These are phyloP conservation scores for Callopanchax toddi DNA, from an alignment of 2,113 vertebrate species.

Conservation along the genomic window DNA sequence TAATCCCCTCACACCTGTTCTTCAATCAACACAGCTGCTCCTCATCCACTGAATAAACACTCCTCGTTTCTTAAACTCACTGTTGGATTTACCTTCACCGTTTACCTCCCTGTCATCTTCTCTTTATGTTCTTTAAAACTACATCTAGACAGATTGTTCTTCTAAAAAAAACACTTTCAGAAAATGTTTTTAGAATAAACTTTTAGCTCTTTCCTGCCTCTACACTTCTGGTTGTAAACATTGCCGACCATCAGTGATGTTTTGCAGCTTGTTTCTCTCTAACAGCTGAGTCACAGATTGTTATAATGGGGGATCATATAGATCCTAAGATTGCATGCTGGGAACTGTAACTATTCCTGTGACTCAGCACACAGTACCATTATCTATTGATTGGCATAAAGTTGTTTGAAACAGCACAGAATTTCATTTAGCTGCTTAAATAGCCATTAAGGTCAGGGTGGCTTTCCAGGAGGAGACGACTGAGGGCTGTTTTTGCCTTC, in stretches of 20 bases:
- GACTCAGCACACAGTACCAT: slow-evolving; percentile 60
- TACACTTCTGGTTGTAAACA: neutral
- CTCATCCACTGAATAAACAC: too few relatives aligned
- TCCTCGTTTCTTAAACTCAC: too few relatives aligned
- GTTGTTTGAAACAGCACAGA: slow-evolving; percentile 56
- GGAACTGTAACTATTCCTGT: slow-evolving; percentile 40
- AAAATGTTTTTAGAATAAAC: too few relatives aligned
- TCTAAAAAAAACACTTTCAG: too few relatives aligned
- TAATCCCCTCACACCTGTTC: too few relatives aligned
- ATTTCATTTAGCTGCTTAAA: slow-evolving; percentile 61
- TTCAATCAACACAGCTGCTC: too few relatives aligned
- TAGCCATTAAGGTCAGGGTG: slow-evolving; percentile 52
- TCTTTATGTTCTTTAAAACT: too few relatives aligned
- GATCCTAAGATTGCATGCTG: slow-evolving; percentile 9
- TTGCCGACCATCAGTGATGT: slow-evolving; percentile 1
- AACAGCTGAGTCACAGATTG: slow-evolving; percentile 29
- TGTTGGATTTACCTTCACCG: too few relatives aligned
- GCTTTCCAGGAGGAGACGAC: slow-evolving; percentile 44
- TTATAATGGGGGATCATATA: slow-evolving; percentile 22
- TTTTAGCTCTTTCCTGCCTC: neutral
- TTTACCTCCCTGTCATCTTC: too few relatives aligned
- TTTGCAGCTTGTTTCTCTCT: slow-evolving; percentile 5
- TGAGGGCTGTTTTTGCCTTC: slow-evolving; percentile 24
- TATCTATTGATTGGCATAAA: slow-evolving; percentile 55
- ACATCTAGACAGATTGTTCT: too few relatives aligned